Evolutionary conservation across 2,797 vertebrate species (phyloP).

Genomic region (Manis crassicaudata): DNA sequence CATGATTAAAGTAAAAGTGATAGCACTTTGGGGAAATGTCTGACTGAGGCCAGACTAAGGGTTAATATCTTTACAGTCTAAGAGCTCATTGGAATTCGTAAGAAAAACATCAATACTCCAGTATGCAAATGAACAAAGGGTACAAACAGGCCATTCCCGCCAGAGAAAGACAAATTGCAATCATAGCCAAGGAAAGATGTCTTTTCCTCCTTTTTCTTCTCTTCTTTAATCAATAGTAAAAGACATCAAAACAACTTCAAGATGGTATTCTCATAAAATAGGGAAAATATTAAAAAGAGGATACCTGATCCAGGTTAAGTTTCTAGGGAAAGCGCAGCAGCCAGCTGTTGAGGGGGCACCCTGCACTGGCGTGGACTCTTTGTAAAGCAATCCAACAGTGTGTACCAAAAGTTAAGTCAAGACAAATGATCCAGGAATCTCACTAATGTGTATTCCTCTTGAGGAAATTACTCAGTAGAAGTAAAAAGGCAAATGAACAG

Average conservation of each 20-base stretch:
- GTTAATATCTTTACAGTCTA: not conserved
- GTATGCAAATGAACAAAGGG: conserved; percentile 30
- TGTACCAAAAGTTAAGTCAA: conserved; percentile 49
- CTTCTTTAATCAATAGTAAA: conserved; percentile 25
- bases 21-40: not conserved
- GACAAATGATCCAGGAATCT: conserved; percentile 53
- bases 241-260: conserved; percentile 25
- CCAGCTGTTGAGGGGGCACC: not conserved
- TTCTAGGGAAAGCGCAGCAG: not conserved
- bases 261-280: conserved; percentile 10
- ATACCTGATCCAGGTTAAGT: not conserved
- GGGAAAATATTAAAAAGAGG: not conserved
- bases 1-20: not conserved
- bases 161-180: conserved; percentile 26
- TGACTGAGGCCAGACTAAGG: not conserved
- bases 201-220: not conserved
- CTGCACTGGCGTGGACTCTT: fast-evolving
- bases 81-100: conserved; percentile 24
- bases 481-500: conserved; percentile 16
- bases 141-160: not conserved
- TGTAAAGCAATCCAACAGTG: not conserved
- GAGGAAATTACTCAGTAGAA: conserved; percentile 33
- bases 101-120: conserved; percentile 52
- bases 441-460: conserved; percentile 38
- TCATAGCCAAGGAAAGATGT: not conserved